Base-by-base conservation (phyloP, 2,888 invertebrate genomes). In the Gastracanthus pulcherrimus region DNA sequence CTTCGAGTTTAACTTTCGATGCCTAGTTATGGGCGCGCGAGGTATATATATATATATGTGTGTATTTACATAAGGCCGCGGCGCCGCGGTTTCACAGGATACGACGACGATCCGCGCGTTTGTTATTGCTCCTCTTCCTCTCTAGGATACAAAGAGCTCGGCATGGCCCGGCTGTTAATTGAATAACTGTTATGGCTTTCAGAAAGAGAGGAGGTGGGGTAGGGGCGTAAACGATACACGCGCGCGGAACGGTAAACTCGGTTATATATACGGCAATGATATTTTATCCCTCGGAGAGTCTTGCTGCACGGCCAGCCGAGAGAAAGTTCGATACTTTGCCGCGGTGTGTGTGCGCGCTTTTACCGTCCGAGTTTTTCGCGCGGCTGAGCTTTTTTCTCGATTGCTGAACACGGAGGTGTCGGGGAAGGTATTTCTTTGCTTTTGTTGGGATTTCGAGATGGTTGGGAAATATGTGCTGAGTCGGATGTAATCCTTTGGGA, bases 1-100 rank as follows among this genome's bases (percentile, higher is more conserved):
- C 31, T 31, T 36, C 29, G 41, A 69, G 48, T 69, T 69, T 69
- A 29, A 55, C n/a, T 55, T 71, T 36, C 23, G 70, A 51, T 71
- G 70, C 19, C 62, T 62, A 31, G 62, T 62, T 48, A 45, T 34
- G 51, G 29, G 45, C 69, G 4, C 19, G 16, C 7, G 16, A n/a
- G n/a, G n/a, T 16, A 0, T 64, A 34, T n/a, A 23, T 19, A 55
- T 55, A 55, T 45, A 60, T 19, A 19, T 45, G 2, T 13, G 11
- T 29, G 55, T 64, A 51, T 75, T 66, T 66, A 66, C 66, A 55
- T n/a, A 38, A 51, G 51, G 9, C 26, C 26, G 26, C 11, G 6
- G 23, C 51, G 51, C 19, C 16, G 55, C n/a, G n/a, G n/a, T n/a
- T n/a, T n/a, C n/a, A n/a, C n/a, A 34, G 23, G 70, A 55, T 16